These are phyloP conservation scores for Noctuana brunneofusca DNA, from an alignment of 2,888 invertebrate genomes.

Conservation along the genomic window DNA sequence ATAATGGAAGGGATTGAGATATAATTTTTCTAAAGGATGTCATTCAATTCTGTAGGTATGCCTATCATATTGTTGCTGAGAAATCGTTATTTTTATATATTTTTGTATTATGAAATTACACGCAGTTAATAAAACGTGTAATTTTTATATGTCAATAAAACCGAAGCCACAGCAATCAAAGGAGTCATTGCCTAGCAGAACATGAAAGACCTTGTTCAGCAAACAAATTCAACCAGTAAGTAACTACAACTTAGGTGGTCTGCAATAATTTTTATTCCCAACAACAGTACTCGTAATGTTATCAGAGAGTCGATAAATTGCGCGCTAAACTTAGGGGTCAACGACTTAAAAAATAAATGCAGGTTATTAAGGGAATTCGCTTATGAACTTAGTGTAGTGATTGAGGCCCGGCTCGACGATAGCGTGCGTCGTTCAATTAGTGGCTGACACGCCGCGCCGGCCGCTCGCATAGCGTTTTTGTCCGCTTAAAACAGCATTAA, in stretches of 20 bases:
- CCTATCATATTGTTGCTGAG: not conserved
- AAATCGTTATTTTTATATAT: not conserved
- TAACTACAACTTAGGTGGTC: slow-evolving; percentile 30
- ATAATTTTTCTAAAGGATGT: slow-evolving; percentile 5
- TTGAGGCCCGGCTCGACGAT: slow-evolving; percentile 59
- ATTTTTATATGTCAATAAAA: slow-evolving; percentile 12
- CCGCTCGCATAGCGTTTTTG: slow-evolving; percentile 70
- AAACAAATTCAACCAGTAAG: slow-evolving; percentile 18
- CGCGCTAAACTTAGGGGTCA: slow-evolving; percentile 39
- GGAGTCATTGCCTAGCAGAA: slow-evolving; percentile 17
- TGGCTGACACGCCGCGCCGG: slow-evolving; percentile 65
- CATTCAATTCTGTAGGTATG: not conserved
- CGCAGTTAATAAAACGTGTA: slow-evolving; percentile 15
- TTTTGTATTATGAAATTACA: not conserved
- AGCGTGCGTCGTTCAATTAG: slow-evolving; percentile 78
- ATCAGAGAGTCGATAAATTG: slow-evolving; percentile 36
- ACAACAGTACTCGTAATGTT: slow-evolving; percentile 31
- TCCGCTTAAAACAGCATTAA: slow-evolving; percentile 67
- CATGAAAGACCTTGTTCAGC: slow-evolving; percentile 9
- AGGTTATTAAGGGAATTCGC: slow-evolving; percentile 58
- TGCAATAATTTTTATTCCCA: slow-evolving; percentile 32
- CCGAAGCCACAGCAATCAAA: slow-evolving; percentile 14
- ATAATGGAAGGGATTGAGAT: slow-evolving; percentile 16
- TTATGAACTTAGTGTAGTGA: slow-evolving; percentile 59
- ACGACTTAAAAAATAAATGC: slow-evolving; percentile 50